These are phyloP conservation scores for Edolisoma coerulescens DNA, from an alignment of 2,113 vertebrate genomes.

Conservation along the genomic window DNA sequence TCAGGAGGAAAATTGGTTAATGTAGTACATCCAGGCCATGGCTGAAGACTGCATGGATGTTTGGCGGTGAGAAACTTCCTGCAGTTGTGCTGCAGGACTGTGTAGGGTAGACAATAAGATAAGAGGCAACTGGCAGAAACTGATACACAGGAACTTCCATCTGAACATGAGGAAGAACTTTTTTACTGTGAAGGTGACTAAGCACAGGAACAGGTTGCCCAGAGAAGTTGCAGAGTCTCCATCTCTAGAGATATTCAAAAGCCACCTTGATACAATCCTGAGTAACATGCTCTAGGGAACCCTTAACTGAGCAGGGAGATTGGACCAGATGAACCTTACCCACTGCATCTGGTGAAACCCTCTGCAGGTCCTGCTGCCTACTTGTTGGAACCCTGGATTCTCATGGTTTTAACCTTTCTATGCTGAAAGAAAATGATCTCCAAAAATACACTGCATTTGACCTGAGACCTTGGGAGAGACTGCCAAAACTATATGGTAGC, in stretches of 20 bases:
- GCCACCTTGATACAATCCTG: background rate
- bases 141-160: background rate
- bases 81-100: background rate
- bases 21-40: background rate
- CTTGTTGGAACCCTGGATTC: no score
- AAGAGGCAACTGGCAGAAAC: fast-evolving
- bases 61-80: background rate
- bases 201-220: background rate
- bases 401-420: no score
- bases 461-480: no score
- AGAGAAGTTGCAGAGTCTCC: background rate
- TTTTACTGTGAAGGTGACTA: background rate
- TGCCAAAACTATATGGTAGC: no score
- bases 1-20: background rate
- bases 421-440: no score
- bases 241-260: background rate
- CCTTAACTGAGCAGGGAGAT: background rate
- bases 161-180: background rate
- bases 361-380: background rate
- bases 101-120: background rate
- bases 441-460: no score
- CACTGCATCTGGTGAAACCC: background rate
- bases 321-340: background rate
- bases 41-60: background rate
- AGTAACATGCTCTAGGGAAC: background rate